Evolutionary conservation across 1,140 invertebrate species (phyloP).

Genomic region (Caenorhabditis briggsae): DNA sequence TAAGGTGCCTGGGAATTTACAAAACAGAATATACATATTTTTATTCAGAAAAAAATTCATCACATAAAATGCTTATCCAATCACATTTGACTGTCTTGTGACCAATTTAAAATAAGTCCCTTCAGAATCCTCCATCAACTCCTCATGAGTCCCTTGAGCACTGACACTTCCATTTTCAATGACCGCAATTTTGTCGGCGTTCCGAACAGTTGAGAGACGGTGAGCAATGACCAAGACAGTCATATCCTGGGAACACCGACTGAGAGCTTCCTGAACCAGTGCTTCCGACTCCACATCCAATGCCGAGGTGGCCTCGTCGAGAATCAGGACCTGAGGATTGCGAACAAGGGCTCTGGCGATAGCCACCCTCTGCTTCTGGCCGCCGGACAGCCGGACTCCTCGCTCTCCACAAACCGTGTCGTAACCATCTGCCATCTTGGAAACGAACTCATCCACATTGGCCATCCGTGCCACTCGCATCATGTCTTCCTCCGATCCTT

Average conservation of each 20-base stretch:
- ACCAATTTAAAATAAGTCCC: constrained; percentile 70
- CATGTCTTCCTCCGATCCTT: constrained; percentile 66
- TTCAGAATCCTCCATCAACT: constrained; percentile 65
- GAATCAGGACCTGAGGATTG: constrained; percentile 72
- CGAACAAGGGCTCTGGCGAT: constrained; percentile 74
- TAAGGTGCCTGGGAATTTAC: too few relatives aligned
- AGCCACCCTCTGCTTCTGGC: constrained; percentile 72
- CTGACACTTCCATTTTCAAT: constrained; percentile 77
- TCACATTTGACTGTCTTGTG: not conserved
- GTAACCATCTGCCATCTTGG: constrained; percentile 76
- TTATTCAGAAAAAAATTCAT: too few relatives aligned
- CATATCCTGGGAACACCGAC: constrained; percentile 49
- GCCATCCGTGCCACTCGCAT: constrained; percentile 75
- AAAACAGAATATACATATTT: too few relatives aligned
- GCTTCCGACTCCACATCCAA: constrained; percentile 67
- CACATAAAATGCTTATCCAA: too few relatives aligned
- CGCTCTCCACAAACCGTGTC: constrained; percentile 78
- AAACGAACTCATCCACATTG: constrained; percentile 78
- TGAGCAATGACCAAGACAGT: constrained; percentile 80
- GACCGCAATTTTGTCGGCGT: constrained; percentile 78
- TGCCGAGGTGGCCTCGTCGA: constrained; percentile 73
- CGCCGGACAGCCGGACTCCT: constrained; percentile 75
- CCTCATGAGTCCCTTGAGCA: constrained; percentile 70
- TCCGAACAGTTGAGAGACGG: constrained; percentile 78
- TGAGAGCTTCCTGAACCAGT: constrained; percentile 68